Conservation (phyloP, 2,888 invertebrate species). For the Nephrotoma flavescens region DNA sequence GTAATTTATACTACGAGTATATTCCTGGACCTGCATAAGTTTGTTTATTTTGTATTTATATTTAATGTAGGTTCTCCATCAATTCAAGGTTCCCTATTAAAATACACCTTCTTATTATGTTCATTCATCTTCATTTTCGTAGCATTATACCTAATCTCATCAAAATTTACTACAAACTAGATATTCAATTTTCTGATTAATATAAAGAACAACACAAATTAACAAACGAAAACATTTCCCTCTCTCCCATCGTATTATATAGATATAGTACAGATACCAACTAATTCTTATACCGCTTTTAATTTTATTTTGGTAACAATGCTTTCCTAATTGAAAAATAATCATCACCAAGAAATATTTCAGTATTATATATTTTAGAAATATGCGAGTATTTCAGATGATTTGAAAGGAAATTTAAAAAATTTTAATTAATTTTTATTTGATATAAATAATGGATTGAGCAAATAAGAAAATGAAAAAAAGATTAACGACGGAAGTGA, state of each 20-base stretch:
- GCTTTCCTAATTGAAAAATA: background rate
- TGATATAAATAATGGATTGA: background rate
- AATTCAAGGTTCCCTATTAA: background rate
- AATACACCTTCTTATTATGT: background rate
- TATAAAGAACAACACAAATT: background rate
- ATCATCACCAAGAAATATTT: background rate
- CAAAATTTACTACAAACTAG: background rate
- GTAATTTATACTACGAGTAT: too few species aligned
- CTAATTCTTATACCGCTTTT: background rate
- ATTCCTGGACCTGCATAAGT: too few species aligned
- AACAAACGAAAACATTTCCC: background rate
- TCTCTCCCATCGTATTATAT: background rate
- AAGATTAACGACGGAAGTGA: background rate
- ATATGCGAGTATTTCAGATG: background rate
- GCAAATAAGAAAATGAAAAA: background rate
- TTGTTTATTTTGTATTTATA: too few species aligned
- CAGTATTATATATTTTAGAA: background rate
- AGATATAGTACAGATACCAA: too few species aligned
- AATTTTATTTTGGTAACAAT: background rate
- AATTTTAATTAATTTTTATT: background rate
- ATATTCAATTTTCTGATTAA: background rate
- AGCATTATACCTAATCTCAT: background rate
- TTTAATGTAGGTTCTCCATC: too few species aligned
- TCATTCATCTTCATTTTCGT: background rate
- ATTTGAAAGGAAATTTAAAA: background rate